phyloP scores from a whole-genome alignment of 2,888 invertebrate genomes.

The Scaptomyza cyrtandrae region DNA sequence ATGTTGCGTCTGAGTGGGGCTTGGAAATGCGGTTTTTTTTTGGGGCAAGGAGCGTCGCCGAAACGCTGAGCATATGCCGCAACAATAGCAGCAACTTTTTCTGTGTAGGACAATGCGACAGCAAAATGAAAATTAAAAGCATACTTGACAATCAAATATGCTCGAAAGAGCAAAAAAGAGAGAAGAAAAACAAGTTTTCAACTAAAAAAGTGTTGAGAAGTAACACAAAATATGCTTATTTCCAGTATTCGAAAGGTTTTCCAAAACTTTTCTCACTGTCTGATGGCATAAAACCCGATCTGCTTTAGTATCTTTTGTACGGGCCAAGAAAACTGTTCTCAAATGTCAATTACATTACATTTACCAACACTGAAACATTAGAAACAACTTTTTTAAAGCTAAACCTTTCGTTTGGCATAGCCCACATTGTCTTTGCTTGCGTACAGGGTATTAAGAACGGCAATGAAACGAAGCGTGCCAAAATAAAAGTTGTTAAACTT shows the following conservation, averaged over 20 bases:
- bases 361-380: background rate
- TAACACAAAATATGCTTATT: no score
- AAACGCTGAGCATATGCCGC: constrained; percentile 1
- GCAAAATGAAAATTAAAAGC: background rate
- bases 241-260: background rate
- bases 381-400: background rate
- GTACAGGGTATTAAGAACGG: constrained; percentile 25
- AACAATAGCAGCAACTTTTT: constrained; percentile 21
- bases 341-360: background rate
- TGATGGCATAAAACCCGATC: no score
- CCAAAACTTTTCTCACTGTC: no score
- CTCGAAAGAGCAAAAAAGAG: background rate
- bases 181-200: no score
- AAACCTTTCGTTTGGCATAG: background rate
- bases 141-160: background rate
- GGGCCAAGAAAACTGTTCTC: no score
- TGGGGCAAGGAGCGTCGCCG: background rate
- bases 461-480: constrained; percentile 24
- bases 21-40: background rate
- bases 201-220: no score
- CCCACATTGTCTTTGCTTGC: background rate
- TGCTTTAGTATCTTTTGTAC: no score
- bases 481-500: constrained; percentile 57
- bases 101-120: background rate
- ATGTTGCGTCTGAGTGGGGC: background rate